phyloP scores from a whole-genome alignment of 2,888 invertebrate genomes.

The Eilema sororculum region DNA sequence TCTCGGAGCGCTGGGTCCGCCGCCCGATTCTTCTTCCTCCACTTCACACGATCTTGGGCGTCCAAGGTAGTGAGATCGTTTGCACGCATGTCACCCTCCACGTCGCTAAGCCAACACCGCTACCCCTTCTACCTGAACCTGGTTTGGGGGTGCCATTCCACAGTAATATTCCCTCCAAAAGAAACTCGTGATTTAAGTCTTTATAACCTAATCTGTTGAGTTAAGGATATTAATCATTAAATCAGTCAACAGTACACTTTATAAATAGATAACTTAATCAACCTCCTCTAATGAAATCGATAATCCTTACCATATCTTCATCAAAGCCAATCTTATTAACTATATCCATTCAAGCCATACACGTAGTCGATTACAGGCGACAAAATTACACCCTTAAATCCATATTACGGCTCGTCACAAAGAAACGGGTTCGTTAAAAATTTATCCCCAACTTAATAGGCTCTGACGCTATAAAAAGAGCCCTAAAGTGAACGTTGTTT shows the following conservation, averaged over 20 bases:
- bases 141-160: no score
- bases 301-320: not conserved
- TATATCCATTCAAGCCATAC: slow-evolving; percentile 4
- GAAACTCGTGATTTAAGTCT: not conserved
- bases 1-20: no score
- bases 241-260: not conserved
- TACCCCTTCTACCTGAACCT: no score
- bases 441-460: slow-evolving; percentile 45
- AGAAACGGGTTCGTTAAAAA: slow-evolving; percentile 45
- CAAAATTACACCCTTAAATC: slow-evolving; percentile 45
- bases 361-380: slow-evolving; percentile 29
- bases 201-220: no score
- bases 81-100: no score
- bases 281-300: not conserved
- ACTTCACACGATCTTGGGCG: no score
- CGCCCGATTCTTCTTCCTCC: no score
- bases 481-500: slow-evolving; percentile 44
- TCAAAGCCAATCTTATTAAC: slow-evolving; percentile 13
- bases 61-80: no score
- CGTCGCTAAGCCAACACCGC: no score
- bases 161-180: not conserved
- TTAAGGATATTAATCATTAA: no score
- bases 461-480: slow-evolving; percentile 41
- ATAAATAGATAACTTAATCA: not conserved
- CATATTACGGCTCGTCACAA: slow-evolving; percentile 42